Percentiles rank a stretch among this genome's conserved stretches.
These are phyloP conservation scores for Catamblyrhynchus diadema DNA, from an alignment of 2,797 vertebrate species.

Conservation along the genomic window DNA sequence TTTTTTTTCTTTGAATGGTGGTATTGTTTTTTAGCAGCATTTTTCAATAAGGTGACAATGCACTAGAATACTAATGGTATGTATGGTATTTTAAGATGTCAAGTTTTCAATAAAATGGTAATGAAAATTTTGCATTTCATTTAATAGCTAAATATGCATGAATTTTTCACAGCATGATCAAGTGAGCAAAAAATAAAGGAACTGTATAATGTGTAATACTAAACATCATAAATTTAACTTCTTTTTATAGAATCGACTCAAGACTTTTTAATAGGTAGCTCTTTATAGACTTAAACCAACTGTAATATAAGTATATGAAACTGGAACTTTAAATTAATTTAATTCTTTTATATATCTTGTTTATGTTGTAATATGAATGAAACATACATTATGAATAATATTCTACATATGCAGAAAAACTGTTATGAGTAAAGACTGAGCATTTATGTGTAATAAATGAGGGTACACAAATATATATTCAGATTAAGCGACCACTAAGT, in stretches of 20 bases:
- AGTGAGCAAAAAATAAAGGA: constrained; percentile 80
- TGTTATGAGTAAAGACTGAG: constrained; percentile 58
- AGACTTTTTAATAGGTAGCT: constrained; percentile 70
- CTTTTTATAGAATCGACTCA: constrained; percentile 71
- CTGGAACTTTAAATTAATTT: constrained; percentile 70
- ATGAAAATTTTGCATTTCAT: constrained; percentile 85
- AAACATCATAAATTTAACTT: constrained; percentile 76
- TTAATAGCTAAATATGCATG: constrained; percentile 86
- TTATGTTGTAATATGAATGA: constrained; percentile 52
- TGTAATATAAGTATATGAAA: constrained; percentile 64
- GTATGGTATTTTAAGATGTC: constrained; percentile 85
- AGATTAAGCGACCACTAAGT: background rate
- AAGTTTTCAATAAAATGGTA: constrained; percentile 85
- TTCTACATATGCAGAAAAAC: constrained; percentile 63
- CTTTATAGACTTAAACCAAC: constrained; percentile 64
- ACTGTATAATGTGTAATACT: constrained; percentile 76
- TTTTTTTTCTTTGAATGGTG: constrained; percentile 79
- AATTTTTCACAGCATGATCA: constrained; percentile 80
- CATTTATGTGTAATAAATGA: constrained; percentile 29
- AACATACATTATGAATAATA: constrained; percentile 69
- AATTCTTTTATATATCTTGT: constrained; percentile 67
- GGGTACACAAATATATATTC: background rate
- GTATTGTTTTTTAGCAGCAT: constrained; percentile 84
- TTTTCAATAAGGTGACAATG: constrained; percentile 84
- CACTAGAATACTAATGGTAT: constrained; percentile 84